Evolutionary conservation across 2,113 vertebrate species (phyloP).

Genomic region (Apodemus speciosus): DNA sequence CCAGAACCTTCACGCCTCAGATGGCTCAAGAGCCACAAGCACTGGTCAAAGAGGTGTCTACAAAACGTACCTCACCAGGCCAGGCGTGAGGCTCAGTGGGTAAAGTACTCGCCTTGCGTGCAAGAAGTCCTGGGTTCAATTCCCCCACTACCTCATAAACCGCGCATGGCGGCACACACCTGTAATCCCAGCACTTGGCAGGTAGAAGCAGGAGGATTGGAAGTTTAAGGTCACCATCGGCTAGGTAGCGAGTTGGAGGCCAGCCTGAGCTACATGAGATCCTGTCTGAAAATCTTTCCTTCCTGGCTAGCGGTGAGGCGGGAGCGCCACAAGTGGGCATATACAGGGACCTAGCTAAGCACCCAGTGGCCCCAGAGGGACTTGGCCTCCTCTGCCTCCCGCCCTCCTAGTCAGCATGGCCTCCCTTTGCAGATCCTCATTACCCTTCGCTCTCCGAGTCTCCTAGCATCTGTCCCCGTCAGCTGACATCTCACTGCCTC

Average conservation of each 20-base stretch:
- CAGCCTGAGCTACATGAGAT: background rate
- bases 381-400: background rate
- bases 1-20: background rate
- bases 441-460: background rate
- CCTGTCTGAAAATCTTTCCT: background rate
- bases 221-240: background rate
- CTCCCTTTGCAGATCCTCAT: too few relatives aligned
- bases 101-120: background rate
- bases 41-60: background rate
- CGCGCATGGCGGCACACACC: too few relatives aligned
- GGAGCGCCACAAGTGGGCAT: fast-evolving
- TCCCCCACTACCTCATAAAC: background rate
- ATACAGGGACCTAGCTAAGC: background rate
- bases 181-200: background rate
- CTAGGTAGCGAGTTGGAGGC: background rate
- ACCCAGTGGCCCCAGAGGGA: background rate
- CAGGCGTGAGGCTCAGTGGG: background rate
- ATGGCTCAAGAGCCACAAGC: background rate
- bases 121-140: background rate
- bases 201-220: background rate
- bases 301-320: background rate
- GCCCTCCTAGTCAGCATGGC: too few relatives aligned
- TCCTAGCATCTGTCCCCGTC: fast-evolving
- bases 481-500: fast-evolving
- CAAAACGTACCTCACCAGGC: too few relatives aligned